phyloP scores from a whole-genome alignment of 23 tunicate species.

The Trididemnum nubilum region DNA sequence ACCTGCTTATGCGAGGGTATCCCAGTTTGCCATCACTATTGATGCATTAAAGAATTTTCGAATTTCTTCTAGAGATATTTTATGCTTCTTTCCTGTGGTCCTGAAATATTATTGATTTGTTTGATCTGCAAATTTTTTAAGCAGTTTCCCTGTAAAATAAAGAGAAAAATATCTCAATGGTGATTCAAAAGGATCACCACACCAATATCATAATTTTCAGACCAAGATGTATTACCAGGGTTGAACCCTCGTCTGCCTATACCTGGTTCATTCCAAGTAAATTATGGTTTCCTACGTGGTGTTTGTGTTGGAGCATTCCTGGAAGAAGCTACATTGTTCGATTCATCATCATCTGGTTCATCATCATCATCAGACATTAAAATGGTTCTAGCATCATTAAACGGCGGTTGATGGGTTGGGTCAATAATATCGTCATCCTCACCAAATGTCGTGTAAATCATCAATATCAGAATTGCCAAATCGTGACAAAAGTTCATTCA shows the following conservation, averaged over 20 bases:
- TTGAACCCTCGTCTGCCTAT: background rate
- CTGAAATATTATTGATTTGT: conserved; percentile 10
- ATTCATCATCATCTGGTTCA: too few species aligned
- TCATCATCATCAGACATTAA: too few species aligned
- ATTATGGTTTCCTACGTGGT: background rate
- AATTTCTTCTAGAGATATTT: background rate
- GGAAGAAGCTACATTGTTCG: too few species aligned
- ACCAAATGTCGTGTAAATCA: too few species aligned
- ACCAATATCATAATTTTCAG: background rate
- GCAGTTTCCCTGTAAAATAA: conserved; percentile 1
- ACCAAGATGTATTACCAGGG: background rate
- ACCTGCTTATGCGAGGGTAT: conserved; percentile 8
- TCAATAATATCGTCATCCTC: too few species aligned
- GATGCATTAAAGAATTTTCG: conserved; percentile 9
- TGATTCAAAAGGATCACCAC: background rate
- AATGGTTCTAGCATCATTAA: too few species aligned
- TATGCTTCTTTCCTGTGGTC: background rate
- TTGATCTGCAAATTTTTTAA: background rate
- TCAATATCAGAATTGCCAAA: too few species aligned
- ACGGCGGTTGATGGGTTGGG: too few species aligned
- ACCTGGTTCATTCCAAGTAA: background rate
- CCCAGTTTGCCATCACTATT: background rate
- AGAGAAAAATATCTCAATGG: background rate
- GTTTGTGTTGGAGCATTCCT: too few species aligned
- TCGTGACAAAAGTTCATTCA: too few species aligned